Percentiles rank a stretch among this genome's conserved stretches.
These are phyloP conservation scores for Pelosia muscerda DNA, from an alignment of 2,888 invertebrate species.

Conservation along the genomic window DNA sequence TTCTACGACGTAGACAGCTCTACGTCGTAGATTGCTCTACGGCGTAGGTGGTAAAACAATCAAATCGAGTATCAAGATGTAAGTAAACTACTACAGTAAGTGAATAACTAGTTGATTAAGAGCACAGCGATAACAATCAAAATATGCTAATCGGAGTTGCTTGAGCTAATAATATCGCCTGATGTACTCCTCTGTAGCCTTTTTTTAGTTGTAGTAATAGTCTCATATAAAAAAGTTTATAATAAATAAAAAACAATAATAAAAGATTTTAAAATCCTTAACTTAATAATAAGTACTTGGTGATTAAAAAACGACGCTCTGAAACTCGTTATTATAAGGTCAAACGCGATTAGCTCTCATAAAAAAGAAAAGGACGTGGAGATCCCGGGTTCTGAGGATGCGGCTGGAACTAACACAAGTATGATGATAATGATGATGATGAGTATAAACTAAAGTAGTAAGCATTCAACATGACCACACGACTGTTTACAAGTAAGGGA, in stretches of 20 bases:
- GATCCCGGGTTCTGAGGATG: too few relatives aligned
- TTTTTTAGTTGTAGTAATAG: too few relatives aligned
- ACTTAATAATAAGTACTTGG: too few relatives aligned
- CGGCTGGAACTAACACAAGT: too few relatives aligned
- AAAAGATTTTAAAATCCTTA: too few relatives aligned
- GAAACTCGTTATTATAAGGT: not conserved
- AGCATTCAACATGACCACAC: not conserved
- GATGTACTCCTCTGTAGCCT: not conserved
- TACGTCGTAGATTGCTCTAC: not conserved
- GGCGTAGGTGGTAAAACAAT: not conserved
- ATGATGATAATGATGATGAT: too few relatives aligned
- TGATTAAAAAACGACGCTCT: not conserved
- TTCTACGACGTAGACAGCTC: not conserved
- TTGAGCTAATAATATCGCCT: not conserved
- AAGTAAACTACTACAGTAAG: too few relatives aligned
- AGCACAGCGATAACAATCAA: not conserved
- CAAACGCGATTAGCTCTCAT: not conserved
- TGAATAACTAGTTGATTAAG: not conserved
- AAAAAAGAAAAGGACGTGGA: too few relatives aligned
- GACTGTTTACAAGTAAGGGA: conserved; percentile 20
- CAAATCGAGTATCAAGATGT: not conserved
- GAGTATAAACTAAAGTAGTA: not conserved
- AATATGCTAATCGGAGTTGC: not conserved
- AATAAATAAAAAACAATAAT: not conserved
- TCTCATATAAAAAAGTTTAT: not conserved